Conservation (phyloP, 1,140 invertebrate species). For the Drosophila orosa region DNA sequence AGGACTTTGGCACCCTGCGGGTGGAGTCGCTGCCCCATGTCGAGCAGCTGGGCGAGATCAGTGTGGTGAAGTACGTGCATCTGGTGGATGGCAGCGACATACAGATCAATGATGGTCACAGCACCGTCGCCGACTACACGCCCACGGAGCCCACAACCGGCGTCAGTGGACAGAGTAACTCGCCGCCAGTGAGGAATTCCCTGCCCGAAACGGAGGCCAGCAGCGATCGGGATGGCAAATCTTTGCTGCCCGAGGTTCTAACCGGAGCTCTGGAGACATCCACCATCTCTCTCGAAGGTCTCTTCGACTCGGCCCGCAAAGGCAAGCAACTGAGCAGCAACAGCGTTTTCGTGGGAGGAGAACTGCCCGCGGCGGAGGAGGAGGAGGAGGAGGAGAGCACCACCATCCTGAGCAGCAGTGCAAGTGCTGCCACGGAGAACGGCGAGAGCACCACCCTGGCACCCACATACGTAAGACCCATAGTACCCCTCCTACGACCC, state of each 20-base stretch:
- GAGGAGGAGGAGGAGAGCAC: slow-evolving; percentile 13
- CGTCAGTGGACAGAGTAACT: not conserved
- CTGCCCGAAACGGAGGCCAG: slow-evolving; percentile 44
- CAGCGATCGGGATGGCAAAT: slow-evolving; percentile 72
- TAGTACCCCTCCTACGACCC: slow-evolving; percentile 79
- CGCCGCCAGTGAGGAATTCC: slow-evolving; percentile 62
- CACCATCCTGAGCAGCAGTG: slow-evolving; percentile 21
- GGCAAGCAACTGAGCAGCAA: slow-evolving; percentile 64
- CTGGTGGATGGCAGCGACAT: slow-evolving; percentile 85
- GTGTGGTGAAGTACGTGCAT: slow-evolving; percentile 87
- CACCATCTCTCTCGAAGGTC: slow-evolving; percentile 87
- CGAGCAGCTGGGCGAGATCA: slow-evolving; percentile 88
- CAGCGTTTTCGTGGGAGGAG: not conserved
- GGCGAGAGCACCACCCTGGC: slow-evolving; percentile 26
- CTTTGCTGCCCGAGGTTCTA: slow-evolving; percentile 74
- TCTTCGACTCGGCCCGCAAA: slow-evolving; percentile 86
- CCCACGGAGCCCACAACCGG: slow-evolving; percentile 62
- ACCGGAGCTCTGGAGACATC: slow-evolving; percentile 85
- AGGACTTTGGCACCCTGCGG: slow-evolving; percentile 82
- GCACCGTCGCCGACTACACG: slow-evolving; percentile 80
- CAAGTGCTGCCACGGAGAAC: slow-evolving; percentile 11
- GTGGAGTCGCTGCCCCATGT: slow-evolving; percentile 86
- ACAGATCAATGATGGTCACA: slow-evolving; percentile 80
- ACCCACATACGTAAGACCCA: slow-evolving; percentile 77
- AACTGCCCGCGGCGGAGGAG: not conserved